Evolutionary conservation across 2,888 invertebrate genomes (phyloP).

Genomic region (Brenthis hecate): DNA sequence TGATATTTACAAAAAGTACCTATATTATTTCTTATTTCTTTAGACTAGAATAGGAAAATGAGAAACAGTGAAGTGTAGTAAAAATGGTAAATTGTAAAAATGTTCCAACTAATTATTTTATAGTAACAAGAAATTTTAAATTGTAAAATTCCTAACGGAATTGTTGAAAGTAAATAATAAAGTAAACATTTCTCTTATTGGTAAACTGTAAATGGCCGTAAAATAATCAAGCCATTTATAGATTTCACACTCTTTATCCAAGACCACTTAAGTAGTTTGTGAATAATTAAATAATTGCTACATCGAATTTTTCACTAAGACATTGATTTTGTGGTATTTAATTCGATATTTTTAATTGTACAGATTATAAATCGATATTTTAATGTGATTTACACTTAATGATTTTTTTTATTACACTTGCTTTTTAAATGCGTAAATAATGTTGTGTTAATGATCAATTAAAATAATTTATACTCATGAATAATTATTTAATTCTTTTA

Average conservation of each 20-base stretch:
- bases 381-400: too few species aligned
- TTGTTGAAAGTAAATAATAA: not conserved
- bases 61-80: too few species aligned
- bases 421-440: not conserved
- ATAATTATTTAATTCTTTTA: constrained; percentile 17
- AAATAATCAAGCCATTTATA: not conserved
- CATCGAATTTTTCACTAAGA: not conserved
- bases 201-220: not conserved
- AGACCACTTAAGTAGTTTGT: constrained; percentile 8
- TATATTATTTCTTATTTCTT: too few species aligned
- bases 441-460: not conserved
- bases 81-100: too few species aligned
- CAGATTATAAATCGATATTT: too few species aligned
- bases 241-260: constrained; percentile 12
- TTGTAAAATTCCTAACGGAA: not conserved
- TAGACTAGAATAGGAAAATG: too few species aligned
- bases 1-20: too few species aligned
- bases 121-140: too few species aligned
- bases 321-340: not conserved
- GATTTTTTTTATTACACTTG: too few species aligned
- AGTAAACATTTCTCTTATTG: constrained; percentile 2
- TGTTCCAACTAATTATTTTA: too few species aligned
- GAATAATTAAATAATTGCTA: constrained; percentile 5
- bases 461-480: not conserved
- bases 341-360: too few species aligned